A percentile compares a stretch with the other conserved stretches of the same genome.
Evolutionary conservation across 2,113 vertebrate genomes (phyloP).

Genomic region (Pelusios castaneus): DNA sequence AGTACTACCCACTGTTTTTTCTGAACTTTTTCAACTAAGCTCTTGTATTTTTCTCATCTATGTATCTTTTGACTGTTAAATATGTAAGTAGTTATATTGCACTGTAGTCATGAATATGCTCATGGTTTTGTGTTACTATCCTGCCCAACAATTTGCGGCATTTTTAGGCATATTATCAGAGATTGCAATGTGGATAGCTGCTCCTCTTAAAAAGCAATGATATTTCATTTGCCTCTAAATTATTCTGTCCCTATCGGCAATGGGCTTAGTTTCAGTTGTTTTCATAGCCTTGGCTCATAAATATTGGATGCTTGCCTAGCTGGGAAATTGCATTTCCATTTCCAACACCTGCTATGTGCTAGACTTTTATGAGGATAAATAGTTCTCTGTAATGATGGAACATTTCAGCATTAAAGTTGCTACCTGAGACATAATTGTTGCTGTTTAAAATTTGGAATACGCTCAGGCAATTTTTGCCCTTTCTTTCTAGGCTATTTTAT

Average conservation of each 20-base stretch:
- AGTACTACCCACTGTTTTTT: not conserved
- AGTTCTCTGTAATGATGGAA: not conserved
- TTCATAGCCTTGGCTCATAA: constrained; percentile 68
- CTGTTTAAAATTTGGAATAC: not conserved
- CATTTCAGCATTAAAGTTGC: not conserved
- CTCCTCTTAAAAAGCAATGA: constrained; percentile 38
- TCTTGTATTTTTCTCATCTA: not conserved
- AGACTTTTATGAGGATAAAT: constrained; percentile 47
- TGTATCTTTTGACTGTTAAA: not conserved
- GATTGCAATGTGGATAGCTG: constrained; percentile 28
- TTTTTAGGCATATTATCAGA: not conserved
- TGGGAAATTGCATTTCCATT: constrained; percentile 77
- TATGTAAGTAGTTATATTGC: not conserved
- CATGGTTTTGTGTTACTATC: not conserved
- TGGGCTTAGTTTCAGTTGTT: constrained; percentile 56
- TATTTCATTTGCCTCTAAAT: constrained; percentile 48
- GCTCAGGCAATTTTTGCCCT: not conserved
- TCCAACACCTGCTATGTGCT: constrained; percentile 75
- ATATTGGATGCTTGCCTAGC: constrained; percentile 70
- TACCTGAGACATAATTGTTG: not conserved
- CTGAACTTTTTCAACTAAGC: not conserved
- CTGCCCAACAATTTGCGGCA: not conserved
- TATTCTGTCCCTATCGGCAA: constrained; percentile 49
- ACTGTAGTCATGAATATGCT: not conserved
- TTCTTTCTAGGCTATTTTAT: not conserved